Evolutionary conservation across 2,797 vertebrate species (phyloP), one percentile per base, ranked within the genome.

Genomic region (Odontamblyopus lacepedii): DNA sequence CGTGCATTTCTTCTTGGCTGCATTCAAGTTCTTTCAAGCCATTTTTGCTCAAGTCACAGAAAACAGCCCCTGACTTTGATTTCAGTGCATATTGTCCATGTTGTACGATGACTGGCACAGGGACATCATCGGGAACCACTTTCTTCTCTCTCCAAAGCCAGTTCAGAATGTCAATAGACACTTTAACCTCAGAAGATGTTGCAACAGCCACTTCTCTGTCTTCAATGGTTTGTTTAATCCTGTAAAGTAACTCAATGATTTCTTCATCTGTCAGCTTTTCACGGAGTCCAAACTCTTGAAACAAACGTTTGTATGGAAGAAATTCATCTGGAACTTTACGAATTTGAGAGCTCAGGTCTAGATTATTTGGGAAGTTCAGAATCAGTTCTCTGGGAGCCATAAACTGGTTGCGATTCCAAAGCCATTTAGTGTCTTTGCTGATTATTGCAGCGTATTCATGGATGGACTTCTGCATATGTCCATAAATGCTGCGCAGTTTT

Each of bases 361-460:
- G 85, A 76, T 87, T 83, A 9, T 23, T 23, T 56, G 95, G 95
- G 78, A 93, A 95, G 32, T 72, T 51, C 32, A 96, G 86, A 72
- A 96, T 90, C 2, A 94, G 83, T 48, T 95, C 88, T 32, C 23
- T 0, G 15, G 94, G 94, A 26, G 77, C 69, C n/a, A 93, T 92
- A 91, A 96, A 93, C 15, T 92, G 82, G 48, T 83, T 82, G 19
- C 91, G 82, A 12, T 82, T 92, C 95, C 95, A 96, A 11, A 97
- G 85, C 85, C 92, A 94, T 7, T 59, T 7, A 1, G 71, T 71
- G 63, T 87, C 70, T 50, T 82, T 84, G 0, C 29, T 55, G 0
- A 86, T 82, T 2, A 90, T 18, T 26, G 53, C 8, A 68, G 16
- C 26, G 81, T 95, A 95, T 19, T 81, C 72, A 55, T 29, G 55